These are phyloP conservation scores for Agrotis ipsilon DNA, from an alignment of 2,888 invertebrate species.

Conservation along the genomic window DNA sequence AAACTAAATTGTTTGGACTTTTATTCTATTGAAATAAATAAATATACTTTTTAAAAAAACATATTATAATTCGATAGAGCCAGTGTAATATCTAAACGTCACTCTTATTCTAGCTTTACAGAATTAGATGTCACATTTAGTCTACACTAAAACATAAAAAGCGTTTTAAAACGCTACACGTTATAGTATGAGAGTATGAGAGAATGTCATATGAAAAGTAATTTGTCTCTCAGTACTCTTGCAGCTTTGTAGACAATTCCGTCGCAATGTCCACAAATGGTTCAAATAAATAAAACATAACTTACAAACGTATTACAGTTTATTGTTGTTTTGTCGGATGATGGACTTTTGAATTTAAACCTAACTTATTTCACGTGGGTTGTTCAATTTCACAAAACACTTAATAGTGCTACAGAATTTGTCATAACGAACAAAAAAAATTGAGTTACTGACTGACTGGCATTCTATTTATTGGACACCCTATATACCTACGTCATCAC, in stretches of 20 bases:
- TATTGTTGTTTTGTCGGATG: slow-evolving; percentile 28
- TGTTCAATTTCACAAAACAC: too few relatives aligned
- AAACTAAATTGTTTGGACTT: too few relatives aligned
- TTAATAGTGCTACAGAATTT: too few relatives aligned
- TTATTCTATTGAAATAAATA: too few relatives aligned
- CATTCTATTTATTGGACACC: too few relatives aligned
- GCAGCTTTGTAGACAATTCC: slow-evolving; percentile 46
- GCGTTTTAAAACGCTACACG: slow-evolving; percentile 15
- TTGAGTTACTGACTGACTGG: too few relatives aligned
- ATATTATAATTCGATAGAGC: background rate
- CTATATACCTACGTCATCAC: too few relatives aligned
- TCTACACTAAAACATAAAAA: slow-evolving; percentile 5
- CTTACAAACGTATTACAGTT: slow-evolving; percentile 43
- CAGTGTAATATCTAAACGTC: background rate
- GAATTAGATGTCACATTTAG: slow-evolving; percentile 5
- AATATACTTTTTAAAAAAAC: too few relatives aligned
- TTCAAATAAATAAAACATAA: slow-evolving; percentile 60
- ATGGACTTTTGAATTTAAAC: background rate
- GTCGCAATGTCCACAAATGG: slow-evolving; percentile 48
- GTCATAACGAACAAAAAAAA: too few relatives aligned
- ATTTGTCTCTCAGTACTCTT: slow-evolving; percentile 46
- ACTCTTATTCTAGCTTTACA: background rate
- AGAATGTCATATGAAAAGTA: slow-evolving; percentile 46
- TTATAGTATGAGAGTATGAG: slow-evolving; percentile 29
- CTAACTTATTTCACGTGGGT: background rate